A percentile compares a stretch with the other conserved stretches of the same genome.
These are phyloP conservation scores for Rhizomys pruinosus DNA, from an alignment of 2,113 vertebrate genomes.

Conservation along the genomic window DNA sequence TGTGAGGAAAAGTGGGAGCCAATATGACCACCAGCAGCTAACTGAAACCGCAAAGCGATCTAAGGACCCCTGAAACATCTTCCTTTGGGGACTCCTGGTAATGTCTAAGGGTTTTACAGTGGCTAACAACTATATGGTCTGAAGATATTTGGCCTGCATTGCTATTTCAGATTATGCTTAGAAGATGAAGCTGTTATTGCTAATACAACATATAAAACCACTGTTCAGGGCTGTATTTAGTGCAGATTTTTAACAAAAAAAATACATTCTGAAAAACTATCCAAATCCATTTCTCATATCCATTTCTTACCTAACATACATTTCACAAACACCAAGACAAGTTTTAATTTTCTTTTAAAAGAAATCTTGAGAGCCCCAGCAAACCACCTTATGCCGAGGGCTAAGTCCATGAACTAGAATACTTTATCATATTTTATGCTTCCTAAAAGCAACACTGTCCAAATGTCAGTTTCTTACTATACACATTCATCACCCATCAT, in stretches of 20 bases:
- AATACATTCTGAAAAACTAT: conserved; percentile 19
- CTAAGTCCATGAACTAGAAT: neutral
- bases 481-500: neutral
- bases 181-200: neutral
- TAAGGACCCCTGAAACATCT: neutral
- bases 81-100: neutral
- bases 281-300: conserved; percentile 15
- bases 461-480: neutral
- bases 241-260: conserved; percentile 37
- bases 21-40: neutral
- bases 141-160: neutral
- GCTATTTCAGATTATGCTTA: conserved; percentile 41
- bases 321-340: neutral
- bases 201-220: conserved; percentile 39
- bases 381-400: neutral
- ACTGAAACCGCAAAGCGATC: neutral
- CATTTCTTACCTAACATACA: neutral
- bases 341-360: neutral
- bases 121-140: neutral
- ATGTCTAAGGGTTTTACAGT: neutral
- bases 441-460: conserved; percentile 15
- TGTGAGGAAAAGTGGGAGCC: neutral
- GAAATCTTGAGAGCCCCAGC: neutral
- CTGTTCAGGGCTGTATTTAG: conserved; percentile 17
- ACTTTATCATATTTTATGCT: neutral